These are phyloP conservation scores for Nothoprocta perdicaria DNA, from an alignment of 2,113 vertebrate species.

Conservation along the genomic window DNA sequence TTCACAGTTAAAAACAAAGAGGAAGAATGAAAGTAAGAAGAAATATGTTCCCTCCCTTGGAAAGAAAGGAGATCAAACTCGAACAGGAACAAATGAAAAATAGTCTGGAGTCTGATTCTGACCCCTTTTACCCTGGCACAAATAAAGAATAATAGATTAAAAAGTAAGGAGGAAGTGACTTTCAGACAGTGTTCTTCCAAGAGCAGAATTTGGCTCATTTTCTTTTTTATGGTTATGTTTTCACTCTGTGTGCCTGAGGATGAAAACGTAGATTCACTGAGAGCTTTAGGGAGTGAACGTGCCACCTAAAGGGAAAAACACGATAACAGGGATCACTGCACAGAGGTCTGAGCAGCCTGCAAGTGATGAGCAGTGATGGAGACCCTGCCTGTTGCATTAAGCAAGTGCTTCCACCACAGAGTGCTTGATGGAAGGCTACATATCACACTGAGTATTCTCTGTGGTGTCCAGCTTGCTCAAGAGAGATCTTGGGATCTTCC, in stretches of 20 bases:
- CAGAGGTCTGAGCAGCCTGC: neutral
- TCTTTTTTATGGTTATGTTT: neutral
- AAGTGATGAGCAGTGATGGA: neutral
- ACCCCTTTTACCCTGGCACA: neutral
- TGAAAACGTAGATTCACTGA: neutral
- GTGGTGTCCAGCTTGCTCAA: neutral
- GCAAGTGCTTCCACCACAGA: neutral
- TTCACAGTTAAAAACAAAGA: neutral
- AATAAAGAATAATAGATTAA: neutral
- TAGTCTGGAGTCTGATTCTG: neutral
- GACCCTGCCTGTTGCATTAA: neutral
- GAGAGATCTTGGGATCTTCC: conserved; percentile 40
- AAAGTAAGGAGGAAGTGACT: neutral
- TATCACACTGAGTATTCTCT: neutral
- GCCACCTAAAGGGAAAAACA: conserved; percentile 54
- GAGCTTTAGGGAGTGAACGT: conserved; percentile 16
- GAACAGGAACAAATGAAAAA: neutral
- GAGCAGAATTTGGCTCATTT: neutral
- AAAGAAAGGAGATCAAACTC: neutral
- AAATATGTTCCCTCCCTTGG: neutral
- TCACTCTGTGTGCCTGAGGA: neutral
- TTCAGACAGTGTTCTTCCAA: neutral
- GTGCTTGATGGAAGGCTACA: neutral
- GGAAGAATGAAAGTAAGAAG: neutral
- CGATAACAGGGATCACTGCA: conserved; percentile 8